phyloP scores from a whole-genome alignment of 2,797 vertebrate species.

The Garrulus glandarius region DNA sequence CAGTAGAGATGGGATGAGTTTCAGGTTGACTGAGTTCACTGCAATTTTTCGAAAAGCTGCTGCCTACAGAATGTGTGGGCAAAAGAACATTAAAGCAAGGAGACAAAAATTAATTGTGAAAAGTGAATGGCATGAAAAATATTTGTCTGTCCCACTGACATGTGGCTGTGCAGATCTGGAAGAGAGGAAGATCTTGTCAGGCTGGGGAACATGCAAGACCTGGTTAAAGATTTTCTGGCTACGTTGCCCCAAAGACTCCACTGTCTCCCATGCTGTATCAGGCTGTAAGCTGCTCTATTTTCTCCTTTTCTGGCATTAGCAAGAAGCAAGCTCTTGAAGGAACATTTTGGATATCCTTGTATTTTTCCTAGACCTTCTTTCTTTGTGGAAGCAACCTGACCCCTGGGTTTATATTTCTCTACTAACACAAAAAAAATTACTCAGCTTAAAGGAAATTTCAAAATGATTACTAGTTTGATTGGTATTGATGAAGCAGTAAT shows the following conservation, averaged over 20 bases:
- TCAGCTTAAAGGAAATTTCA: not conserved
- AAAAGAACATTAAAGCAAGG: not conserved
- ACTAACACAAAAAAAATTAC: not conserved
- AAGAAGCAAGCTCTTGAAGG: not conserved
- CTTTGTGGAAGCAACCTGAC: not conserved
- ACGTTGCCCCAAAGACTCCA: not conserved
- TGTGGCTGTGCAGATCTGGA: not conserved
- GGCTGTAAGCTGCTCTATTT: not conserved
- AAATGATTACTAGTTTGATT: not conserved
- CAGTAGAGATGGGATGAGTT: not conserved
- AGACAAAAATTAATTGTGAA: not conserved
- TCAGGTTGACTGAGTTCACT: not conserved
- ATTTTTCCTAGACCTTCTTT: not conserved
- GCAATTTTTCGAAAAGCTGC: not conserved
- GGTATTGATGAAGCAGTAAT: constrained; percentile 33
- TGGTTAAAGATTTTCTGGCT: not conserved
- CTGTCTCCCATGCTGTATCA: not conserved
- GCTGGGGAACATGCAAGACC: not conserved
- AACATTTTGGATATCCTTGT: not conserved
- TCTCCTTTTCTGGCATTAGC: not conserved
- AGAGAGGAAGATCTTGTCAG: not conserved
- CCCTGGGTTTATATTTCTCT: not conserved
- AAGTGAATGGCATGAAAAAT: not conserved
- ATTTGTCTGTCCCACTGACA: not conserved
- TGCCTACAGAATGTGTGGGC: not conserved